Evolutionary conservation across 1,140 invertebrate genomes (phyloP).

Genomic region (Bombus cullumanus): DNA sequence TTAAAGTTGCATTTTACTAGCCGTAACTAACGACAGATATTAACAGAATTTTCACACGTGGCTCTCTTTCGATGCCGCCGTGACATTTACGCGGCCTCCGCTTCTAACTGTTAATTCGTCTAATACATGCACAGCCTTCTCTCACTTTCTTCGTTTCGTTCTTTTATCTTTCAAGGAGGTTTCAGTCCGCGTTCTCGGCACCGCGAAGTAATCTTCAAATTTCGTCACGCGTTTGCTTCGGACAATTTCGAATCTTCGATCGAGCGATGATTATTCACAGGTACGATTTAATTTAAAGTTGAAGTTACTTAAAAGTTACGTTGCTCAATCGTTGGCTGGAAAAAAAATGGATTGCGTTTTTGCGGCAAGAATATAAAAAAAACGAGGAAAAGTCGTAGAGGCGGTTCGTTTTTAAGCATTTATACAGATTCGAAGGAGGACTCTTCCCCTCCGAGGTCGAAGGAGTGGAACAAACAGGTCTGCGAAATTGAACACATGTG

Average conservation of each 20-base stretch:
- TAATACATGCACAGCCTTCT: not conserved
- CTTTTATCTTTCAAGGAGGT: not conserved
- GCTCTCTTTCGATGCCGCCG: not conserved
- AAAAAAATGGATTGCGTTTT: too few species aligned
- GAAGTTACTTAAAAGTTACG: too few species aligned
- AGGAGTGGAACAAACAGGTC: constrained; percentile 43
- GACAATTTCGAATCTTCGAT: not conserved
- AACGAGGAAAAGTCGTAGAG: too few species aligned
- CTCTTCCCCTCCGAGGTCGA: not conserved
- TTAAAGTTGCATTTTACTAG: constrained; percentile 47
- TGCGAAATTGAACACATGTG: constrained; percentile 38
- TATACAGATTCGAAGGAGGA: not conserved
- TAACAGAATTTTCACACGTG: constrained; percentile 7
- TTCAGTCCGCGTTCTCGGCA: not conserved
- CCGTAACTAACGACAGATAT: constrained; percentile 4
- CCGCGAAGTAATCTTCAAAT: not conserved
- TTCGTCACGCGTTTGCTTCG: not conserved
- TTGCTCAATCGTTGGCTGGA: too few species aligned
- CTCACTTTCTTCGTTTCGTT: not conserved
- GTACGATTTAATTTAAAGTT: too few species aligned
- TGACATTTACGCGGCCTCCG: constrained; percentile 6
- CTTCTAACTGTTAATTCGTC: constrained; percentile 10
- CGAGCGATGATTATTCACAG: too few species aligned
- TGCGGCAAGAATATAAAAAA: too few species aligned
- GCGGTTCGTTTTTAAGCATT: not conserved